These are phyloP conservation scores for Thumatha senex DNA, from an alignment of 2,888 invertebrate genomes.

Conservation along the genomic window DNA sequence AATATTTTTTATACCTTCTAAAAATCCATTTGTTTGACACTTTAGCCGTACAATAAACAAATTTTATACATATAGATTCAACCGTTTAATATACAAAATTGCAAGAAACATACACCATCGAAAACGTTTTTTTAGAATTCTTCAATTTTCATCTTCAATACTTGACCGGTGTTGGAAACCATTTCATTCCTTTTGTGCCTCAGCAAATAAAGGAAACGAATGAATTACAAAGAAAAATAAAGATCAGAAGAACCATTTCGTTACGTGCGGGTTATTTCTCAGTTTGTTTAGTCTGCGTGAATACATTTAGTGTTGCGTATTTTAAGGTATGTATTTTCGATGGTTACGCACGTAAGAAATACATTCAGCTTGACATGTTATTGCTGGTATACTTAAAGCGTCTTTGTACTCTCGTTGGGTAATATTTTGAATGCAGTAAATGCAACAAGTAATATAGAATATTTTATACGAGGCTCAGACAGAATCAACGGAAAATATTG, in stretches of 20 bases:
- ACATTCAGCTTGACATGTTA: constrained; percentile 21
- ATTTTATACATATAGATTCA: no score
- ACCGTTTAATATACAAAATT: no score
- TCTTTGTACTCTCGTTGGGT: background rate
- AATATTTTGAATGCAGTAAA: background rate
- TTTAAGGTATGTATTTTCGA: constrained; percentile 19
- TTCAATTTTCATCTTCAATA: no score
- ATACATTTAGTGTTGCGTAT: constrained; percentile 24
- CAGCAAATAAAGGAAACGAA: background rate
- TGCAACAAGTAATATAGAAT: background rate
- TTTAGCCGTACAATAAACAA: no score
- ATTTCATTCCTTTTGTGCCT: background rate
- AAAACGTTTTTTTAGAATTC: no score
- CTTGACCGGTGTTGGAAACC: background rate
- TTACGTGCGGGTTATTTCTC: constrained; percentile 13
- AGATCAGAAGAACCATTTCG: constrained; percentile 2
- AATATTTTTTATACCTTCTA: no score
- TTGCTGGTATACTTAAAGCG: background rate
- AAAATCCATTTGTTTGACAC: no score
- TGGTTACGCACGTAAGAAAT: constrained; percentile 23
- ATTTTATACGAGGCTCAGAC: no score
- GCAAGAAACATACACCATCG: no score
- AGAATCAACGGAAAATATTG: no score
- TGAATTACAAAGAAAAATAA: background rate
- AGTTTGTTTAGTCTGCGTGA: constrained; percentile 44